A percentile compares a stretch with the other conserved stretches of the same genome.
Conservation (phyloP, 2,113 vertebrate genomes). For the Phylloscopus trochilus region DNA sequence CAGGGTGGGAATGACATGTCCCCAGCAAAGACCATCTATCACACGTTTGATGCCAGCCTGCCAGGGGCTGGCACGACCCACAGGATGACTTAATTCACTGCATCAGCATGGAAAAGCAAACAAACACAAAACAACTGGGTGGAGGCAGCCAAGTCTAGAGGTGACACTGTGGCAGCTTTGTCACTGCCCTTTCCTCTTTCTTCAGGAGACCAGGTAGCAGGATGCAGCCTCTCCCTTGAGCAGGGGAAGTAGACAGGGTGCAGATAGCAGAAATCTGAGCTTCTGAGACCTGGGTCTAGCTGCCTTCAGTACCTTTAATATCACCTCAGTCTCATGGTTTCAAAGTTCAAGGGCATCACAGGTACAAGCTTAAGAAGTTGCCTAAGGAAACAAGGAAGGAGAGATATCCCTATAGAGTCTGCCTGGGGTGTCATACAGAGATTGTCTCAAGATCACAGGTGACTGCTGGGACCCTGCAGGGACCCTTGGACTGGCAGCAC, state of each 20-base stretch:
- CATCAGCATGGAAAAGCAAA: background rate
- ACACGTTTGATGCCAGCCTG: background rate
- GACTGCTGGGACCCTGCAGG: background rate
- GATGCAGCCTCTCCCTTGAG: background rate
- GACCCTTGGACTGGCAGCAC: background rate
- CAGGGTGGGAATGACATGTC: background rate
- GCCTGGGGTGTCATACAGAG: accelerated
- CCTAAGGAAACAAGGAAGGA: background rate
- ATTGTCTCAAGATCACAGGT: background rate
- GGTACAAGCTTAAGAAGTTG: background rate
- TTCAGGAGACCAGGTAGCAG: background rate
- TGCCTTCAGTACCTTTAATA: background rate
- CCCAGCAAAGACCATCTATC: background rate
- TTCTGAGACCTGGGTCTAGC: background rate
- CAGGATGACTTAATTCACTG: background rate
- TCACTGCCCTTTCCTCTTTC: background rate
- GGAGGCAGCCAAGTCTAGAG: background rate
- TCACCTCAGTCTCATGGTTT: background rate
- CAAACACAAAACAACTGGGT: background rate
- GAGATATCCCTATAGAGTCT: background rate
- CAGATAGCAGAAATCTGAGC: background rate
- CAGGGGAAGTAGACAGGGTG: background rate
- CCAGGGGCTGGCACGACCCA: background rate
- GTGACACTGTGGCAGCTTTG: background rate
- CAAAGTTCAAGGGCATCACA: background rate